phyloP scores from a whole-genome alignment of 2,113 vertebrate species.

The Morphnarchus princeps region DNA sequence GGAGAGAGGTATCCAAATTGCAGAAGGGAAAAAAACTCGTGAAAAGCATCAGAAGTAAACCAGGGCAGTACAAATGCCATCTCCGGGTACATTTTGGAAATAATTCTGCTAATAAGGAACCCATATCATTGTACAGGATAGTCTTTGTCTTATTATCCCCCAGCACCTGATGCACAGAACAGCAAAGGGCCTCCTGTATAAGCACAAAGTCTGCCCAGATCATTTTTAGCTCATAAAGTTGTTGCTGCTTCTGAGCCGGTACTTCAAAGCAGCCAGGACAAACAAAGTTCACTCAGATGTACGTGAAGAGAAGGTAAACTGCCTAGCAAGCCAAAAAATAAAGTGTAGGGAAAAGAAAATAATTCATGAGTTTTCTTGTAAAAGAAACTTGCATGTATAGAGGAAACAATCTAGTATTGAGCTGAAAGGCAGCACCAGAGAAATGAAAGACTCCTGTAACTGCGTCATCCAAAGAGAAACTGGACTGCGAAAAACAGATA shows the following conservation, averaged over 20 bases:
- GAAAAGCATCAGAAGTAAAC: not conserved
- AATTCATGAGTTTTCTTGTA: constrained; percentile 21
- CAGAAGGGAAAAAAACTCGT: not conserved
- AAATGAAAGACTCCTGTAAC: not conserved
- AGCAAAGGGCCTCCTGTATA: not conserved
- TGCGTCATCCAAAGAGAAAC: not conserved
- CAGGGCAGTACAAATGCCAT: not conserved
- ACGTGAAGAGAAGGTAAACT: not conserved
- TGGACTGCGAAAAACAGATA: not conserved
- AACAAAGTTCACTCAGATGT: not conserved
- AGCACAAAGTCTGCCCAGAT: not conserved
- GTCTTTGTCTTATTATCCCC: not conserved
- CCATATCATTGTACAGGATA: not conserved
- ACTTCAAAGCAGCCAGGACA: constrained; percentile 34
- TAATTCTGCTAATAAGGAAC: not conserved
- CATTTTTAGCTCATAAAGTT: not conserved
- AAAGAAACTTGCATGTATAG: not conserved
- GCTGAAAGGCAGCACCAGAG: not conserved
- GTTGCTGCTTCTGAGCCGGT: not conserved
- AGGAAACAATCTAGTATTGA: not conserved
- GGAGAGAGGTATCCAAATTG: not conserved
- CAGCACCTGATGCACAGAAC: not conserved
- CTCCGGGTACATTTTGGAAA: not conserved
- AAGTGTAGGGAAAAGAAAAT: not conserved
- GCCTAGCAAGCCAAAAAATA: not conserved